phyloP scores from a whole-genome alignment of 2,113 vertebrate genomes.

The Eira barbara region DNA sequence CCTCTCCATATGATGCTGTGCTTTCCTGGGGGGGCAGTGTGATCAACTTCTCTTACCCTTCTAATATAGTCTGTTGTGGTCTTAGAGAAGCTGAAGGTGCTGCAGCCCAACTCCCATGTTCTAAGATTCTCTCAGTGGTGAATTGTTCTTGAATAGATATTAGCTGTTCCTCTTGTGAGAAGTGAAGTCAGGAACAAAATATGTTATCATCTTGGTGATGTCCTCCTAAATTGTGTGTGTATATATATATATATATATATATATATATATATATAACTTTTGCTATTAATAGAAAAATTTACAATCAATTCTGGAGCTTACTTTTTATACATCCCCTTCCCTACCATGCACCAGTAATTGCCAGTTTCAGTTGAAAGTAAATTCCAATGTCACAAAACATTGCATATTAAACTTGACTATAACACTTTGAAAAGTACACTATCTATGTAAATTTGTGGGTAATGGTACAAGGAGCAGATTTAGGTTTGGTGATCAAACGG shows the following conservation, averaged over 20 bases:
- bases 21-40: background rate
- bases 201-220: background rate
- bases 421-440: background rate
- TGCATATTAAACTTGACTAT: background rate
- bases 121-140: background rate
- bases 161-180: background rate
- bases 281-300: background rate
- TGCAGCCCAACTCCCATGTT: background rate
- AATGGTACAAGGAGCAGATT: background rate
- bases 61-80: background rate
- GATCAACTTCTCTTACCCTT: background rate
- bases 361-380: slow-evolving; percentile 5
- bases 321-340: background rate
- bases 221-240: background rate
- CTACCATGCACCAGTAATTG: background rate
- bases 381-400: background rate
- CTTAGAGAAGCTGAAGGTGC: background rate
- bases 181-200: background rate
- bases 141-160: background rate
- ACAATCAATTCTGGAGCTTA: background rate
- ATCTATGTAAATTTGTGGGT: background rate
- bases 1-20: background rate
- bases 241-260: background rate
- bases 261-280: background rate
- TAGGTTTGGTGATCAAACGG: background rate